Percentiles rank a stretch among this genome's conserved stretches.
Conservation (phyloP, 2,888 invertebrate species). For the Halictus quadricinctus region DNA sequence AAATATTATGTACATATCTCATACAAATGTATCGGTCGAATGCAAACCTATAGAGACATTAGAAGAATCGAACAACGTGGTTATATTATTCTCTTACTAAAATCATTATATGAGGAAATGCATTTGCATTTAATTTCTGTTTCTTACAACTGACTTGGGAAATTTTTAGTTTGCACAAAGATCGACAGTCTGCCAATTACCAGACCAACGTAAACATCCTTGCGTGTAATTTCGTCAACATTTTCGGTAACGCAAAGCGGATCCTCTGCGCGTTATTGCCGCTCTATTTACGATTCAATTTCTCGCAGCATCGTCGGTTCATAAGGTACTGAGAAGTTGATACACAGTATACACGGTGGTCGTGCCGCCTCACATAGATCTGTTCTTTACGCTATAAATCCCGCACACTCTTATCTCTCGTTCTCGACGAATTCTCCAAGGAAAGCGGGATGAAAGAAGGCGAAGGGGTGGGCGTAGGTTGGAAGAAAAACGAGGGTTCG, state of each 20-base stretch:
- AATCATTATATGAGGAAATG: not conserved
- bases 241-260: not conserved
- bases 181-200: not conserved
- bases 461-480: not conserved
- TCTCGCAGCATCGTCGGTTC: conserved; percentile 21
- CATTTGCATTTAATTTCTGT: not conserved
- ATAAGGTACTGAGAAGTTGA: conserved; percentile 51
- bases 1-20: too few species aligned
- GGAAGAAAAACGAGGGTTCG: conserved; percentile 37
- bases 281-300: conserved; percentile 44
- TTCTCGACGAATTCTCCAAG: conserved; percentile 48
- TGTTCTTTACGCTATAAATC: conserved; percentile 56
- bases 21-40: too few species aligned
- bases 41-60: too few species aligned
- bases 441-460: conserved; percentile 11
- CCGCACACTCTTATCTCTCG: conserved; percentile 51
- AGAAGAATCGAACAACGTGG: too few species aligned
- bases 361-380: conserved; percentile 44
- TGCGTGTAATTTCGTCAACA: not conserved
- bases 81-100: not conserved
- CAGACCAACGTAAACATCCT: not conserved
- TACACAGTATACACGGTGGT: conserved; percentile 22
- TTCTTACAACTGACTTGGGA: not conserved
- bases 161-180: not conserved
- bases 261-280: not conserved